Evolutionary conservation across 2,888 invertebrate species (phyloP).

Genomic region (Lycia hirtaria): DNA sequence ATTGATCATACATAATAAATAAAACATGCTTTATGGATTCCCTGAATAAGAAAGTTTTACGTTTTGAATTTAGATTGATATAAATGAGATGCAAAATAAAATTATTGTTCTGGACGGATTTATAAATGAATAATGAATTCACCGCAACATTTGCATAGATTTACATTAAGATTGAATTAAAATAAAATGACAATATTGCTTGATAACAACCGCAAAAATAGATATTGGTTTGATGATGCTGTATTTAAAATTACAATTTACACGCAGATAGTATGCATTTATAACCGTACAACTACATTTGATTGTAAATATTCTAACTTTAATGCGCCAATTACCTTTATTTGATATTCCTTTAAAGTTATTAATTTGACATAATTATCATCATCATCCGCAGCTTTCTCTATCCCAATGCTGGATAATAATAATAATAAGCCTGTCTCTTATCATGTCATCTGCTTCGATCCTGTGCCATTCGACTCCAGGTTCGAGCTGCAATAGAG

Average conservation of each 20-base stretch:
- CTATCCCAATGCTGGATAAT: too few relatives aligned
- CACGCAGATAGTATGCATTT: neutral
- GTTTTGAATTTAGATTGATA: slow-evolving; percentile 30
- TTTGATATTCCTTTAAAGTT: too few relatives aligned
- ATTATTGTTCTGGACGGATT: slow-evolving; percentile 17
- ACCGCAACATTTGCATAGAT: slow-evolving; percentile 12
- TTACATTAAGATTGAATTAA: slow-evolving; percentile 14
- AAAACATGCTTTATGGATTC: slow-evolving; percentile 27
- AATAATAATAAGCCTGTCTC: too few relatives aligned
- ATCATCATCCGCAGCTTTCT: too few relatives aligned
- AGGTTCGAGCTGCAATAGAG: too few relatives aligned
- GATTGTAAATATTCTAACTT: too few relatives aligned
- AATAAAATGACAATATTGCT: slow-evolving; percentile 8
- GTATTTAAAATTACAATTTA: neutral
- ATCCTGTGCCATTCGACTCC: too few relatives aligned
- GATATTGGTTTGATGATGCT: neutral
- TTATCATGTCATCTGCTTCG: too few relatives aligned
- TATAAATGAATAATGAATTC: slow-evolving; percentile 16
- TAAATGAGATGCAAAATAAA: slow-evolving; percentile 32
- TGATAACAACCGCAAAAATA: neutral
- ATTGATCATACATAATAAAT: slow-evolving; percentile 32
- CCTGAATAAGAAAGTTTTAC: slow-evolving; percentile 28
- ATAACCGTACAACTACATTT: neutral
- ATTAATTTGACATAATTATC: too few relatives aligned
- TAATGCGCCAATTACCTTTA: too few relatives aligned